Conservation (phyloP, 2,888 invertebrate species). For the Cheilosia vulpina region DNA sequence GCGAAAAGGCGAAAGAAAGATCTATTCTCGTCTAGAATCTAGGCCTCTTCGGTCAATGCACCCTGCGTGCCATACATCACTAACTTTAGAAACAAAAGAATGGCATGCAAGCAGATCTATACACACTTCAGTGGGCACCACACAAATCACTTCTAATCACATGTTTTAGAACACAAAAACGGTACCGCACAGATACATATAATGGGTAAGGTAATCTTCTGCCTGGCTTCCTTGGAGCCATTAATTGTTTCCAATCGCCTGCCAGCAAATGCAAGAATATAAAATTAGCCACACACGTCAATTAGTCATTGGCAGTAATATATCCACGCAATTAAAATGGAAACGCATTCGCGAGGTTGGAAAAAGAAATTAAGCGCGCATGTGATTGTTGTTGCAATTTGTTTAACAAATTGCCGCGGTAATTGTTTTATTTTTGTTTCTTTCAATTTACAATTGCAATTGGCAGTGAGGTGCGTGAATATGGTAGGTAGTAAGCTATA, state of each 20-base stretch:
- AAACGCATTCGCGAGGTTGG: slow-evolving; percentile 47
- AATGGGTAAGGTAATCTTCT: background rate
- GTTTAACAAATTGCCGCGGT: slow-evolving; percentile 47
- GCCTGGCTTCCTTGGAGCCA: background rate
- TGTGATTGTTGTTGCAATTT: slow-evolving; percentile 25
- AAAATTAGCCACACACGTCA: slow-evolving; percentile 37
- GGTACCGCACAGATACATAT: background rate
- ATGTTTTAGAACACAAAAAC: background rate
- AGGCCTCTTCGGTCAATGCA: slow-evolving; percentile 1
- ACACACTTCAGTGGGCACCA: background rate
- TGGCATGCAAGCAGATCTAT: background rate
- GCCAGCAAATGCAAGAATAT: background rate
- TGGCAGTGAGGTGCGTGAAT: slow-evolving; percentile 8
- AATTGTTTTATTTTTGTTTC: slow-evolving; percentile 13
- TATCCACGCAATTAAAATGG: slow-evolving; percentile 48
- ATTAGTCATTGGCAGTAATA: slow-evolving; percentile 39
- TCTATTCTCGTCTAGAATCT: slow-evolving; percentile 9
- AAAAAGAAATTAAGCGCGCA: background rate
- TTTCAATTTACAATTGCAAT: slow-evolving; percentile 37
- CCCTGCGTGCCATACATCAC: background rate
- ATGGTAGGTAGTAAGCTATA: background rate
- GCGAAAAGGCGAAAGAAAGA: background rate
- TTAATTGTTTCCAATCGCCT: background rate
- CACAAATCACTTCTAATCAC: background rate
- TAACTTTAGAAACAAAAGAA: background rate